A percentile compares a stretch with the other conserved stretches of the same genome.
Conservation (phyloP, 2,888 invertebrate genomes). For the Lissonota sp. region DNA sequence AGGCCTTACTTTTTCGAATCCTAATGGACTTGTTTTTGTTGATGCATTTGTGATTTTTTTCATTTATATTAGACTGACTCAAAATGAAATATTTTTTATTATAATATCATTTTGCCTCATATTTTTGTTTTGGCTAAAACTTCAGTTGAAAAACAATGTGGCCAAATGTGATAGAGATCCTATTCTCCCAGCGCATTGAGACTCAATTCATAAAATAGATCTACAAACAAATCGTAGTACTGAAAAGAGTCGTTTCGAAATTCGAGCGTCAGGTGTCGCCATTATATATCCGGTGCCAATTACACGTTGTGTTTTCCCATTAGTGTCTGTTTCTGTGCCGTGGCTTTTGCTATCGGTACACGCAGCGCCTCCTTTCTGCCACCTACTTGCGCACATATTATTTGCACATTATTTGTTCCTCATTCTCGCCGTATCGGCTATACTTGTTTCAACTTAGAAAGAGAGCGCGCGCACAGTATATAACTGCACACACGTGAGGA, state of each 20-base stretch:
- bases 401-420: constrained; percentile 6
- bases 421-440: constrained; percentile 44
- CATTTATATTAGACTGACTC: too few species aligned
- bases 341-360: neutral
- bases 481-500: constrained; percentile 67
- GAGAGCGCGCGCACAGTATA: constrained; percentile 48
- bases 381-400: constrained; percentile 21
- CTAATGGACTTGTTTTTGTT: too few species aligned
- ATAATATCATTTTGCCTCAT: too few species aligned
- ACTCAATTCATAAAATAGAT: too few species aligned
- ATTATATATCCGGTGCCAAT: constrained; percentile 3
- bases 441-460: constrained; percentile 14
- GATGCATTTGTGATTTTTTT: too few species aligned
- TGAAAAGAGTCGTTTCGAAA: neutral
- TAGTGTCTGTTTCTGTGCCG: constrained; percentile 20
- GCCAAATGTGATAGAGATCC: too few species aligned
- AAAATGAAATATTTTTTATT: too few species aligned
- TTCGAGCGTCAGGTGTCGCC: neutral
- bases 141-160: too few species aligned
- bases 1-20: too few species aligned
- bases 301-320: constrained; percentile 6
- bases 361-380: constrained; percentile 5
- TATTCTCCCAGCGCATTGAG: too few species aligned
- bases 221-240: neutral
- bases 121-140: too few species aligned